These are phyloP conservation scores for Solenopsis invicta DNA, from an alignment of 1,140 invertebrate genomes.

Conservation along the genomic window DNA sequence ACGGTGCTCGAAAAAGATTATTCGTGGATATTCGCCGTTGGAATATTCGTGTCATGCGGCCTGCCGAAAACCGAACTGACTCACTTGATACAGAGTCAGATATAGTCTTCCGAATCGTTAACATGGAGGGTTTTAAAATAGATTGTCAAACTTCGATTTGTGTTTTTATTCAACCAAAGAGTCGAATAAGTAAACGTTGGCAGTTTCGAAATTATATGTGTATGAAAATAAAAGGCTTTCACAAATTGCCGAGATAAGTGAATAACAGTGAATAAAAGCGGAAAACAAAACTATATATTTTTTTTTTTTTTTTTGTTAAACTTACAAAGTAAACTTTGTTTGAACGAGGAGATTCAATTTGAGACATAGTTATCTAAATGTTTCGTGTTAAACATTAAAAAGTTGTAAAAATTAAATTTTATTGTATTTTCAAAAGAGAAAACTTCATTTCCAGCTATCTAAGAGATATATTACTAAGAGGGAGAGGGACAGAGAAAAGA, in stretches of 20 bases:
- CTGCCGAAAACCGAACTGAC: conserved; percentile 43
- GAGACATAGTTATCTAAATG: neutral
- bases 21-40: conserved; percentile 54
- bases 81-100: conserved; percentile 16
- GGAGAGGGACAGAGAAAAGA: conserved; percentile 12
- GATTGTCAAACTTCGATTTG: neutral
- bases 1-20: conserved; percentile 65
- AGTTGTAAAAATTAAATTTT: neutral
- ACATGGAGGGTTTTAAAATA: conserved; percentile 27
- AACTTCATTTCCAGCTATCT: neutral
- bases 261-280: neutral
- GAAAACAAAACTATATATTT: neutral
- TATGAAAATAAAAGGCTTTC: conserved; percentile 3
- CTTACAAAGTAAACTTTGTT: neutral
- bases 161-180: neutral
- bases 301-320: too few relatives aligned
- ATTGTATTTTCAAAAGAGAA: neutral
- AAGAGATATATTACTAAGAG: neutral
- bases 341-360: conserved; percentile 18
- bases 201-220: neutral
- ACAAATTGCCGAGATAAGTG: neutral
- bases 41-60: conserved; percentile 33
- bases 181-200: neutral
- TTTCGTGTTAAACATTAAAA: conserved; percentile 3
- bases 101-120: conserved; percentile 10